Percentiles rank a stretch among this genome's conserved stretches.
These are phyloP conservation scores for Alca torda DNA, from an alignment of 2,797 vertebrate genomes.

Conservation along the genomic window DNA sequence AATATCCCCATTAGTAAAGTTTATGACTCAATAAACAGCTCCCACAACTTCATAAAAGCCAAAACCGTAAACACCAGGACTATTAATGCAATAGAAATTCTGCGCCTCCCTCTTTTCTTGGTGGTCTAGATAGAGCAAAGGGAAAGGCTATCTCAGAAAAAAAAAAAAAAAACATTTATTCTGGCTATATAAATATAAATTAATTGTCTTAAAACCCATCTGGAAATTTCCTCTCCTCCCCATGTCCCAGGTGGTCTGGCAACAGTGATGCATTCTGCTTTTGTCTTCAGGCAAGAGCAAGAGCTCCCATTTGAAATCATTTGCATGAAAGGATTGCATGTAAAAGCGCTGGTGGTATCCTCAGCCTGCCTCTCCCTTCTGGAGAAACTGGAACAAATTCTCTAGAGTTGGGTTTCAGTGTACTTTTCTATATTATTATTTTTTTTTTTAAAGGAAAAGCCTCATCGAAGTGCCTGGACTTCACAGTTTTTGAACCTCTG, in stretches of 20 bases:
- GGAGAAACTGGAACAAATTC: conserved; percentile 32
- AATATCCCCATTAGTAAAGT: conserved; percentile 80
- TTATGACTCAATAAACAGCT: conserved; percentile 81
- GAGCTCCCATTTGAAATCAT: conserved; percentile 46
- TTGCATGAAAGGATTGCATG: conserved; percentile 25
- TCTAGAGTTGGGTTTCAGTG: background rate
- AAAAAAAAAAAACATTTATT: conserved; percentile 61
- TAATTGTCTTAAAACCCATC: conserved; percentile 70
- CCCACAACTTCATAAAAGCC: conserved; percentile 78
- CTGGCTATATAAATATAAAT: conserved; percentile 73
- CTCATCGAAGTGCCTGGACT: background rate
- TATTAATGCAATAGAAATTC: conserved; percentile 75
- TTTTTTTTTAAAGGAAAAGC: background rate
- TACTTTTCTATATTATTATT: background rate
- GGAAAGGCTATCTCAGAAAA: conserved; percentile 68
- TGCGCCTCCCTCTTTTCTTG: conserved; percentile 69
- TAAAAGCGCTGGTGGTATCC: conserved; percentile 20
- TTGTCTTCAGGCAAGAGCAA: conserved; percentile 54
- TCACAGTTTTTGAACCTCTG: conserved; percentile 5
- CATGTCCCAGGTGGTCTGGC: conserved; percentile 71
- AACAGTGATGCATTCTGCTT: conserved; percentile 58
- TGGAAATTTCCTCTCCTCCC: conserved; percentile 63
- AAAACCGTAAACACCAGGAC: conserved; percentile 72
- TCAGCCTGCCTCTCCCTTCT: conserved; percentile 18
- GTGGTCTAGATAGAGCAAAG: conserved; percentile 74